These are phyloP conservation scores for Phengaris arion DNA, from an alignment of 2,888 invertebrate genomes.

Conservation along the genomic window DNA sequence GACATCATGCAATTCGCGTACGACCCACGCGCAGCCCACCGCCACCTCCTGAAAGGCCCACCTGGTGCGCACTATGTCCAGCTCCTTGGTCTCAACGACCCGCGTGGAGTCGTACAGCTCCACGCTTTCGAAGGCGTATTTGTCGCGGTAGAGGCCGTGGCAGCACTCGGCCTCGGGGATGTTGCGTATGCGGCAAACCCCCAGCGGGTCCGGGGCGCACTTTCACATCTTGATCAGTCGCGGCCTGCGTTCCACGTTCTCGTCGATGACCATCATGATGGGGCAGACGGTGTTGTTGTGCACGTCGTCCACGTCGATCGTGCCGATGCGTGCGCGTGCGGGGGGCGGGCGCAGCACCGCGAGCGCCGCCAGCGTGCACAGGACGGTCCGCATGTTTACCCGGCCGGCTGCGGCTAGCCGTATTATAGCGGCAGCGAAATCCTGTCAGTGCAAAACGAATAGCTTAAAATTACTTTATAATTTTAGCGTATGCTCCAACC, in stretches of 20 bases:
- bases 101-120: constrained; percentile 65
- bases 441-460: not conserved
- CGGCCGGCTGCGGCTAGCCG: not conserved
- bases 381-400: not conserved
- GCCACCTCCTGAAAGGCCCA: constrained; percentile 50
- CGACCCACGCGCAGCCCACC: constrained; percentile 70
- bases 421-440: not conserved
- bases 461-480: not conserved
- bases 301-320: not conserved
- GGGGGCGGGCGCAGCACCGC: constrained; percentile 6
- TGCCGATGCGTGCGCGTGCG: not conserved
- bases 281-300: constrained; percentile 64
- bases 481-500: not conserved
- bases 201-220: constrained; percentile 56
- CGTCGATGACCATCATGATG: constrained; percentile 54
- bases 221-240: constrained; percentile 62
- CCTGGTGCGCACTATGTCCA: constrained; percentile 28
- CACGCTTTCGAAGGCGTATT: constrained; percentile 58
- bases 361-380: not conserved
- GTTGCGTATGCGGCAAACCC: constrained; percentile 53
- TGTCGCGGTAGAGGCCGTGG: constrained; percentile 52
- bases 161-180: constrained; percentile 61
- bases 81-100: constrained; percentile 48
- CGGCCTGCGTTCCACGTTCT: constrained; percentile 56
- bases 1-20: constrained; percentile 41